Evolutionary conservation across 2,888 invertebrate genomes (phyloP).

Genomic region (Eugnorisma glareosa): DNA sequence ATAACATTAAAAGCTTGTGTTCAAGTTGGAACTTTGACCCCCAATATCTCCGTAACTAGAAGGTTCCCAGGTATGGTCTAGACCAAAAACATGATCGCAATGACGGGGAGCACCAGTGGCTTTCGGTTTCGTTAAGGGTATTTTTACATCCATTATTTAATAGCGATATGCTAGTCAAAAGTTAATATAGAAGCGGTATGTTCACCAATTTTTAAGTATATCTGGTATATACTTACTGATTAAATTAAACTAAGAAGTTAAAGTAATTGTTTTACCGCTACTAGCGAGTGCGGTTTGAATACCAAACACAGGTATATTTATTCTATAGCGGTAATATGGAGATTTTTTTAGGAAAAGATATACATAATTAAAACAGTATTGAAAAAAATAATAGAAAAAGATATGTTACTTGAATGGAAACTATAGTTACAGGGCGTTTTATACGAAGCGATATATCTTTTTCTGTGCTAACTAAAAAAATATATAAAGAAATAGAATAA

Average conservation of each 20-base stretch:
- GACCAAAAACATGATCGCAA: too few species aligned
- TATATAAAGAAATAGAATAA: neutral
- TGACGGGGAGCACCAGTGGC: too few species aligned
- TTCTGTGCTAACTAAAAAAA: neutral
- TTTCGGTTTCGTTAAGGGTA: too few species aligned
- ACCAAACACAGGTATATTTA: constrained; percentile 34
- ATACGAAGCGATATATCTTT: neutral
- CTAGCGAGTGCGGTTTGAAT: neutral
- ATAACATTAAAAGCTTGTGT: too few species aligned
- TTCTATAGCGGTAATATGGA: constrained; percentile 11
- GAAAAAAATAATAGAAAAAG: constrained; percentile 17
- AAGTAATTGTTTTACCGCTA: constrained; percentile 2
- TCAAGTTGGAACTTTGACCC: too few species aligned
- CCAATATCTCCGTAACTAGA: too few species aligned
- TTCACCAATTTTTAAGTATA: constrained; percentile 16
- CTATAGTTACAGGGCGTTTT: neutral
- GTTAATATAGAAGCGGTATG: constrained; percentile 26
- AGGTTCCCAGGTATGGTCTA: too few species aligned
- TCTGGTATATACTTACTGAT: neutral
- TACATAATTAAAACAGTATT: neutral
- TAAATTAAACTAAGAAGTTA: constrained; percentile 6
- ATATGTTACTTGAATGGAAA: neutral
- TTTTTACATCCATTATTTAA: neutral
- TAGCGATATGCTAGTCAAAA: constrained; percentile 44
- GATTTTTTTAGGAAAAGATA: neutral